Conservation (phyloP, 2,888 invertebrate genomes). For the Danaus chrysippus region DNA sequence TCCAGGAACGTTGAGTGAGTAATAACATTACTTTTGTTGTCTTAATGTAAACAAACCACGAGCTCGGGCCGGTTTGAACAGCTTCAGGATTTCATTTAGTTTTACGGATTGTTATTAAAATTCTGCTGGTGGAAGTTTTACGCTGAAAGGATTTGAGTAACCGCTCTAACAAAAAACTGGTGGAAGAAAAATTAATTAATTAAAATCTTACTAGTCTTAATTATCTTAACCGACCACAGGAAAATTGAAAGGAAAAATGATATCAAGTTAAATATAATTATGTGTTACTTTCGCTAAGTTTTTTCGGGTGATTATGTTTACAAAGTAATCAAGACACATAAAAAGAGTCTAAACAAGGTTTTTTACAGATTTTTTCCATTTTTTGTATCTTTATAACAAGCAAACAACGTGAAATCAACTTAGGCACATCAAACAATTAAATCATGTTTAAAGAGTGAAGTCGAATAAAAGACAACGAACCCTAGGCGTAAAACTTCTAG, state of each 20-base stretch:
- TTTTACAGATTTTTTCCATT: too few species aligned
- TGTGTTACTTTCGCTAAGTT: too few species aligned
- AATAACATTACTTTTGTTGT: constrained; percentile 59
- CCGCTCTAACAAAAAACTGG: neutral
- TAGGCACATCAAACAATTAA: neutral
- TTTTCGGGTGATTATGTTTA: too few species aligned
- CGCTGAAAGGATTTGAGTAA: constrained; percentile 53
- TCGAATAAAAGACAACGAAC: constrained; percentile 6
- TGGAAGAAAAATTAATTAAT: too few species aligned
- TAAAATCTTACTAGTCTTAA: too few species aligned
- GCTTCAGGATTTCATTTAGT: constrained; percentile 38
- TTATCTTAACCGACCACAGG: too few species aligned
- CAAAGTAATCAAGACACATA: too few species aligned
- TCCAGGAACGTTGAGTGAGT: constrained; percentile 34
- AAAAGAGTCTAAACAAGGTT: too few species aligned
- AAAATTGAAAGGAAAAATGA: too few species aligned
- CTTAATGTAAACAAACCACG: constrained; percentile 54
- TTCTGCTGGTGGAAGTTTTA: constrained; percentile 52
- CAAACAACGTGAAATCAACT: too few species aligned
- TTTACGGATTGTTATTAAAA: constrained; percentile 61
- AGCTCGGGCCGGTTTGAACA: constrained; percentile 46
- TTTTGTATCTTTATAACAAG: too few species aligned
- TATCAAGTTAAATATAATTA: too few species aligned
- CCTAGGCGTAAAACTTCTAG: constrained; percentile 34
- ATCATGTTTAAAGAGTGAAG: neutral